Evolutionary conservation across 2,888 invertebrate genomes (phyloP).

Genomic region (Erynnis tages): DNA sequence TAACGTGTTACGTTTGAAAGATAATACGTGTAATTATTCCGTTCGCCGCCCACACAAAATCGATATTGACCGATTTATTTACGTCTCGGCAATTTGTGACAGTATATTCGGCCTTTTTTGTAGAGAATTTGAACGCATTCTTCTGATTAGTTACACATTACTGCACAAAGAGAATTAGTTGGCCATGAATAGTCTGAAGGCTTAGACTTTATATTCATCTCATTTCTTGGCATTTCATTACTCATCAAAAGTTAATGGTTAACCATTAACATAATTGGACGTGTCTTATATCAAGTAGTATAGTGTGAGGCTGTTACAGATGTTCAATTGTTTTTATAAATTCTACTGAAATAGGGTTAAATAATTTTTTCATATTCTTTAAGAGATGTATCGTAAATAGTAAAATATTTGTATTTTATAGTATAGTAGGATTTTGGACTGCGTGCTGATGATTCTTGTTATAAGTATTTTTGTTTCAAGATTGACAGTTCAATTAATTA

Average conservation of each 20-base stretch:
- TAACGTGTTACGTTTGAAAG: background rate
- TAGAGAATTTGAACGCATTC: constrained; percentile 44
- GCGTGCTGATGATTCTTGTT: too few species aligned
- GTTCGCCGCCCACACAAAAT: constrained; percentile 1
- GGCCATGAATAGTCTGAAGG: constrained; percentile 5
- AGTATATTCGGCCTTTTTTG: constrained; percentile 1
- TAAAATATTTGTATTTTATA: too few species aligned
- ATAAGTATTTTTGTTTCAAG: background rate
- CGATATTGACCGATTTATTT: constrained; percentile 21
- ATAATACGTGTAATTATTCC: background rate
- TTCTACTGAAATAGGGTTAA: too few species aligned
- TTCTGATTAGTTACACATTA: constrained; percentile 12
- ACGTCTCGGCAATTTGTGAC: constrained; percentile 12
- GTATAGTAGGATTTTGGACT: too few species aligned
- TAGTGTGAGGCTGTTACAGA: background rate
- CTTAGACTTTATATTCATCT: background rate
- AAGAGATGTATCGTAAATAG: too few species aligned
- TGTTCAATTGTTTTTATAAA: background rate
- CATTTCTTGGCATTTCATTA: constrained; percentile 5
- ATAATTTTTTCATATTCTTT: too few species aligned
- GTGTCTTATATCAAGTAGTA: background rate
- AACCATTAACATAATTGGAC: background rate
- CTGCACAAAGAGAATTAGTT: constrained; percentile 2
- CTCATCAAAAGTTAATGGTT: background rate
- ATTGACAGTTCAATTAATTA: background rate